These are phyloP conservation scores for Triops cancriformis DNA, from an alignment of 1,140 invertebrate species.

Conservation along the genomic window DNA sequence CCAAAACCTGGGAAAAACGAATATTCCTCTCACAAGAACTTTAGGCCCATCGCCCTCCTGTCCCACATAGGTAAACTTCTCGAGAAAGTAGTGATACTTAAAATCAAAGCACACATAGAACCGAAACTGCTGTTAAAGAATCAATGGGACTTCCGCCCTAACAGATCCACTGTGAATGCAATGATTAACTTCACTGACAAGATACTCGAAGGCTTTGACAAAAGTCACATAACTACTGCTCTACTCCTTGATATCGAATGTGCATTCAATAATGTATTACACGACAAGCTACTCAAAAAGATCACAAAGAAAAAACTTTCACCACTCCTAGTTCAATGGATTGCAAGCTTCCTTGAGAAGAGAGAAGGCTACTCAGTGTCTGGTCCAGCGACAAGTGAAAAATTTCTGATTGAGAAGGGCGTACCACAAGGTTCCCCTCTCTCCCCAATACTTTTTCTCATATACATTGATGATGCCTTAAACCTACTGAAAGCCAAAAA, in stretches of 20 bases:
- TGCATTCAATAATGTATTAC: conserved; percentile 4
- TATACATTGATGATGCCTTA: no score
- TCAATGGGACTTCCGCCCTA: conserved; percentile 16
- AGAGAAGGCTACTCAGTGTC: background rate
- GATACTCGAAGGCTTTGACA: background rate
- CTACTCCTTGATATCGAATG: background rate
- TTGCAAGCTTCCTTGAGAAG: background rate
- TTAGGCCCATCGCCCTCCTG: no score
- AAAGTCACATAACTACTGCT: background rate
- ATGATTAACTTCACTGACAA: background rate
- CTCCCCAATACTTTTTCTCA: no score
- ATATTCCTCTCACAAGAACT: no score
- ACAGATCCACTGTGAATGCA: background rate
- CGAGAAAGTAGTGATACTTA: background rate
- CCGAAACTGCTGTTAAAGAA: background rate
- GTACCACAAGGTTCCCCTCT: no score
- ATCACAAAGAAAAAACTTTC: conserved; percentile 13
- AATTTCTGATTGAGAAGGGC: no score
- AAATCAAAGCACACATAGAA: conserved; percentile 6
- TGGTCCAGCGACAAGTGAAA: background rate
- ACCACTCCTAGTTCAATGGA: background rate
- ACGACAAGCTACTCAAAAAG: background rate
- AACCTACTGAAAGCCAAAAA: no score
- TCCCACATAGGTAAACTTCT: conserved; percentile 11
- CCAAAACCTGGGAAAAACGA: no score